Evolutionary conservation across 2,113 vertebrate genomes (phyloP).

Genomic region (Xiphophorus hellerii): DNA sequence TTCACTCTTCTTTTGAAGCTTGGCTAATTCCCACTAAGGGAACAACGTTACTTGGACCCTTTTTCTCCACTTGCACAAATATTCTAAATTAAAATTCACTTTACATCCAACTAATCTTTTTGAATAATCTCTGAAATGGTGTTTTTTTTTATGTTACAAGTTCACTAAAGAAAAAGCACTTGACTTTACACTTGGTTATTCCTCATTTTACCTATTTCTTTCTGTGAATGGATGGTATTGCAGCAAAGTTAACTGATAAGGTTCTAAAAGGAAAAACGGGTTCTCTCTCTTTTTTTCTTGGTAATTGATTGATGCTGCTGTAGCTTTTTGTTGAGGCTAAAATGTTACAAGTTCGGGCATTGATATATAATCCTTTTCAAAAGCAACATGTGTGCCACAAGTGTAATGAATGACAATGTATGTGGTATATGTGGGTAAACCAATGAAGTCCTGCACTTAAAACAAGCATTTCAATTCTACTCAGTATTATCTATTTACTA

Average conservation of each 20-base stretch:
- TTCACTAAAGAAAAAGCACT: background rate
- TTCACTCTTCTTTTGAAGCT: slow-evolving; percentile 30
- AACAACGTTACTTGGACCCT: slow-evolving; percentile 7
- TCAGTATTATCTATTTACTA: too few species aligned
- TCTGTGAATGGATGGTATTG: background rate
- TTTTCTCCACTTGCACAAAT: background rate
- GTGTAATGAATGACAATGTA: background rate
- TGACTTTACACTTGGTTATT: background rate
- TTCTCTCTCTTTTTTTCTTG: background rate
- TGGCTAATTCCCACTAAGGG: slow-evolving; percentile 11
- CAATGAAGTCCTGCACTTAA: background rate
- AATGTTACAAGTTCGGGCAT: slow-evolving; percentile 9
- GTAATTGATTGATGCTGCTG: slow-evolving; percentile 1
- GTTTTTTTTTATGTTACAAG: background rate
- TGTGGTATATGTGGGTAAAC: background rate
- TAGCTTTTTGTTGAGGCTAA: slow-evolving; percentile 2
- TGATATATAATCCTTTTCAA: background rate
- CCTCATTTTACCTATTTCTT: background rate
- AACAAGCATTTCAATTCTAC: background rate
- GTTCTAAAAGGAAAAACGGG: background rate
- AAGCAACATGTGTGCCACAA: background rate
- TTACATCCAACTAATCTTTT: background rate
- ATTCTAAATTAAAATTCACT: slow-evolving; percentile 1
- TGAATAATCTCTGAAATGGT: background rate
- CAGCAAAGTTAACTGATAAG: background rate